Evolutionary conservation across 2,888 invertebrate species (phyloP), one percentile per base, ranked within the genome.

Genomic region (Artemia sp.): DNA sequence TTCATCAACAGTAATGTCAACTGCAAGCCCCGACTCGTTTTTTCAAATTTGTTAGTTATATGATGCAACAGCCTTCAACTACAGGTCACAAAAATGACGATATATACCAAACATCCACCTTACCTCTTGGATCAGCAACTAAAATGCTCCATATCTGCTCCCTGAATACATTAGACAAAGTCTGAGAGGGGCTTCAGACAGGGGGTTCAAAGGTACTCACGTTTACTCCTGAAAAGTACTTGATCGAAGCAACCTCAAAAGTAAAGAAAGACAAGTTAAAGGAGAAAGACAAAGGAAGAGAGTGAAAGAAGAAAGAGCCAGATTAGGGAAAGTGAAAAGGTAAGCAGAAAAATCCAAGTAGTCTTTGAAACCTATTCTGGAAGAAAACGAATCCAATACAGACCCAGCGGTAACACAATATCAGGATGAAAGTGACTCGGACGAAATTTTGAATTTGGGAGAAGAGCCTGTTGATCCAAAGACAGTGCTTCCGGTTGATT

Each of bases 401-500:
- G 0, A 58, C 58, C 58, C n/a, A 58, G 58, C 8, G 8, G 58
- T 58, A 14, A 14, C 14, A 58, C 7, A 58, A 58, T 58, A 58
- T 58, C 58, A 58, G 58, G 0, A 58, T 58, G 58, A 58, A 58
- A 58, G 58, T 58, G 58, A 58, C 58, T 58, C 58, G 14, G 58
- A 8, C 9, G 58, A 58, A 8, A 58, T 7, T 14, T 14, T 58
- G 1, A 1, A 8, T 8, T 58, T 58, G 8, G 58, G 9, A 8
- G 58, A 58, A 58, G 58, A 58, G 9, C 58, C 58, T 7, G 58
- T 58, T 58, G 58, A 53, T 14, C 58, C 4, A 38, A 0, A 38
- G 38, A 38, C 38, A 38, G 38, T 3, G 3, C 38, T 38, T 2
- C 38, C 38, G 6, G 38, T 2, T 3, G 38, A 38, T 38, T 38